Evolutionary conservation across 1,140 invertebrate species (phyloP).

Genomic region (Drosophila rhopaloa): DNA sequence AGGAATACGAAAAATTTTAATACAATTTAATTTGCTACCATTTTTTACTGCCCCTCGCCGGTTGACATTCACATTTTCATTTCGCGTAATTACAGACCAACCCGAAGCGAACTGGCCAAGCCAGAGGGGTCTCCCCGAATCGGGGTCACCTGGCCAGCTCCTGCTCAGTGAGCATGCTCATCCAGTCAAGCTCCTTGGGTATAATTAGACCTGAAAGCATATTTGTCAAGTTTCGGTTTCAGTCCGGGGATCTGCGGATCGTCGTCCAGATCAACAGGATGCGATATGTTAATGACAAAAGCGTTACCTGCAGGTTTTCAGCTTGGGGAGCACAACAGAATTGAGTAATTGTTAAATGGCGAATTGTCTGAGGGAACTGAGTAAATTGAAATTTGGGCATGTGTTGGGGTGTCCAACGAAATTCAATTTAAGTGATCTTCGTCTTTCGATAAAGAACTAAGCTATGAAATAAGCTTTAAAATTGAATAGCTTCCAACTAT

Average conservation of each 20-base stretch:
- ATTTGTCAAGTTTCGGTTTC: slow-evolving; percentile 73
- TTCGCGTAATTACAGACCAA: slow-evolving; percentile 66
- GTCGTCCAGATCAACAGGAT: slow-evolving; percentile 66
- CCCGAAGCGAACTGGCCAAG: slow-evolving; percentile 1
- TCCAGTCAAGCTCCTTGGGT: slow-evolving; percentile 40
- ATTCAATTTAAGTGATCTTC: not conserved
- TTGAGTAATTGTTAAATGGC: slow-evolving; percentile 66
- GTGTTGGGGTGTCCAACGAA: not conserved
- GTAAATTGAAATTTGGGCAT: slow-evolving; percentile 3
- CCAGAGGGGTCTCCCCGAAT: slow-evolving; percentile 47
- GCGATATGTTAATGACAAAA: slow-evolving; percentile 78
- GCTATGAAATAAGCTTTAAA: too few species aligned
- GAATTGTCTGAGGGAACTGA: slow-evolving; percentile 8
- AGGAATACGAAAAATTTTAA: slow-evolving; percentile 68
- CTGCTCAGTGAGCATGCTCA: slow-evolving; percentile 63
- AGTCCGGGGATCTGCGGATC: slow-evolving; percentile 26
- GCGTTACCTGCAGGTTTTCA: slow-evolving; percentile 23
- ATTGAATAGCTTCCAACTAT: too few species aligned
- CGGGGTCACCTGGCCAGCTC: slow-evolving; percentile 59
- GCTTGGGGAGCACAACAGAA: slow-evolving; percentile 50
- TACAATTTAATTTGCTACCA: slow-evolving; percentile 77
- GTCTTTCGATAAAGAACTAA: too few species aligned
- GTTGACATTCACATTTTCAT: slow-evolving; percentile 79
- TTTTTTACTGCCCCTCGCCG: slow-evolving; percentile 45
- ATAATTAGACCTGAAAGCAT: slow-evolving; percentile 79